These are phyloP conservation scores for Notarius lentiginosus DNA, from an alignment of 2,113 vertebrate species.

Conservation along the genomic window DNA sequence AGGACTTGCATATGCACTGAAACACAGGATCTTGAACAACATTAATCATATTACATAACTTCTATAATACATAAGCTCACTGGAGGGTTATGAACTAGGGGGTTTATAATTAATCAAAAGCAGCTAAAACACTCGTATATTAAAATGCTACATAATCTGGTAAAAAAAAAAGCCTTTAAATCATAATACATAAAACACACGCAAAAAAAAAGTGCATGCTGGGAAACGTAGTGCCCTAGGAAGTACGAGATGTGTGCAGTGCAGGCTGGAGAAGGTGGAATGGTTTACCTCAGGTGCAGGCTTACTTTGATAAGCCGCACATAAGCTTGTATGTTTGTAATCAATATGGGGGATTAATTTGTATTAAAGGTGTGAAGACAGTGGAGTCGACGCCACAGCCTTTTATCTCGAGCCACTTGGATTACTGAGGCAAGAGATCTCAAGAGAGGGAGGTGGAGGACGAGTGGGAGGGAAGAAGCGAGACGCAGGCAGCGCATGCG, in stretches of 20 bases:
- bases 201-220: neutral
- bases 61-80: neutral
- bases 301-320: slow-evolving; percentile 70
- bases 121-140: neutral
- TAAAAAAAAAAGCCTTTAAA: neutral
- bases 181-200: neutral
- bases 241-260: slow-evolving; percentile 13
- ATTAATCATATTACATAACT: slow-evolving; percentile 6
- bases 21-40: neutral
- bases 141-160: neutral
- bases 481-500: slow-evolving; percentile 39
- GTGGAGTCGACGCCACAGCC: slow-evolving; percentile 55
- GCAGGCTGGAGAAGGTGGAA: slow-evolving; percentile 21
- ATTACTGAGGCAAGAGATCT: slow-evolving; percentile 66
- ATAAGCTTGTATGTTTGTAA: slow-evolving; percentile 75
- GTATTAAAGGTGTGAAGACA: slow-evolving; percentile 69
- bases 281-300: slow-evolving; percentile 61
- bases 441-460: slow-evolving; percentile 39
- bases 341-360: slow-evolving; percentile 78
- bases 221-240: slow-evolving; percentile 16
- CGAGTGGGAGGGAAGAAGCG: slow-evolving; percentile 1
- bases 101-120: neutral
- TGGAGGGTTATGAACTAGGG: neutral
- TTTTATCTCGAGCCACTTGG: slow-evolving; percentile 71
- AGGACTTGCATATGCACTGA: neutral